Base-by-base conservation (phyloP, 2,888 invertebrate genomes). In the Resseliella maxima region DNA sequence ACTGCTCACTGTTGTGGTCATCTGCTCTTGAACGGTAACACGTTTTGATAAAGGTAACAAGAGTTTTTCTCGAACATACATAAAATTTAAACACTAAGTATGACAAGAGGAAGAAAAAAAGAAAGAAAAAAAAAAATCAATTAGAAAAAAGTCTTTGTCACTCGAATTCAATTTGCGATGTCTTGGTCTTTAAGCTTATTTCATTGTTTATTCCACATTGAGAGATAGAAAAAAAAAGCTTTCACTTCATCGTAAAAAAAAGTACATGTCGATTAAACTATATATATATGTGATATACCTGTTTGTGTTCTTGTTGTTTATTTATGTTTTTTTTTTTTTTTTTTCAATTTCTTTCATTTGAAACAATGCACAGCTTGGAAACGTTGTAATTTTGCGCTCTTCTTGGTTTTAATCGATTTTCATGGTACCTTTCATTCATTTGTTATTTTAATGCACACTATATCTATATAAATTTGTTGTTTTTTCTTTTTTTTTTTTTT, bases 41-140 rank as follows among this genome's bases (percentile, higher is more conserved):
- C 83, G 83, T 83, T 83, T 83, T 83, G 38, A 38, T 38, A 38
- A 38, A 83, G 83, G 83, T 83, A 83, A 83, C 83, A 72, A 72
- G 72, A 72, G 72, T 72, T 72, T 27, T 5, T n/a, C 27, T 72
- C 72, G 72, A 21, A 35, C 27, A 72, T 35, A 31, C 8, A 72
- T 35, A 72, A 72, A 72, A 27, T 35, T 72, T 10, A 35, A 72
- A 0, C 31, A 8, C 1, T 27, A 41, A 41, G 6, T 24, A 59
- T 18, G 27, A 2, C 8, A 15, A 31, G 31, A 31, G 31, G 8
- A 72, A 72, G 31, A 31, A 72, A 72, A 72, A 72, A 12, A 3
- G 72, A 72, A 72, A 31, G n/a, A 72, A 31, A 72, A 31, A 72
- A 31, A 31, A 72, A 31, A 72, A 72, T 72, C 72, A 72, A 72